Evolutionary conservation across 2,113 vertebrate species (phyloP), one percentile per base, ranked within the genome.

Genomic region (Boleophthalmus pectinirostris): DNA sequence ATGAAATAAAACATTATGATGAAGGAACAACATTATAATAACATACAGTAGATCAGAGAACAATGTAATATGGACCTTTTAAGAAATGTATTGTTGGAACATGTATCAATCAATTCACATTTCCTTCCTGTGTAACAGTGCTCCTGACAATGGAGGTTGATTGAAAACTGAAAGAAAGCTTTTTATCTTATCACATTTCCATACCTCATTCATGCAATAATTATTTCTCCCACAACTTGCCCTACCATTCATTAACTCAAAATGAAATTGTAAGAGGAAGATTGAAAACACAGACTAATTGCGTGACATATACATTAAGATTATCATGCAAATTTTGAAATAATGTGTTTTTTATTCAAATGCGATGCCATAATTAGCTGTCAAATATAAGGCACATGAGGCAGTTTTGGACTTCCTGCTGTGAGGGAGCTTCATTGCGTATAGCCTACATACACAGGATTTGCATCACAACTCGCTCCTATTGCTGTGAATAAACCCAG

Each of bases 341-440:
- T 33, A 61, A 61, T 61, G 58, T 14, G 56, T 24, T 24, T 58
- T 58, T 33, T 61, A 61, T 61, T 61, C 25, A 61, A 61, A 61
- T 61, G 25, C 33, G 25, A 33, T 33, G 25, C 58, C 25, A 18
- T 61, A 61, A 61, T 61, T 61, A 18, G 58, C 25, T 33, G 25
- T 33, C 58, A 61, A 61, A 61, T 61, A 61, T 33, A 61, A 60
- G 15, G 25, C 25, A 61, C 24, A 33, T 2, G 25, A 61, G 15
- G 58, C 58, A 18, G 0, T 38, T 64, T 5, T 43, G 29, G 18
- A 64, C 29, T 3, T 64, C 33, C 33, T 38, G 33, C 61, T 64
- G 61, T 21, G 58, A 33, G 33, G 25, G 16, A 14, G 24, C 57
- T 24, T 61, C 58, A 18, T 38, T 64, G 61, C n/a, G 33, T n/a